A percentile compares a stretch with the other conserved stretches of the same genome.
Conservation (phyloP, 2,797 vertebrate species). For the Cebuella pygmaea region DNA sequence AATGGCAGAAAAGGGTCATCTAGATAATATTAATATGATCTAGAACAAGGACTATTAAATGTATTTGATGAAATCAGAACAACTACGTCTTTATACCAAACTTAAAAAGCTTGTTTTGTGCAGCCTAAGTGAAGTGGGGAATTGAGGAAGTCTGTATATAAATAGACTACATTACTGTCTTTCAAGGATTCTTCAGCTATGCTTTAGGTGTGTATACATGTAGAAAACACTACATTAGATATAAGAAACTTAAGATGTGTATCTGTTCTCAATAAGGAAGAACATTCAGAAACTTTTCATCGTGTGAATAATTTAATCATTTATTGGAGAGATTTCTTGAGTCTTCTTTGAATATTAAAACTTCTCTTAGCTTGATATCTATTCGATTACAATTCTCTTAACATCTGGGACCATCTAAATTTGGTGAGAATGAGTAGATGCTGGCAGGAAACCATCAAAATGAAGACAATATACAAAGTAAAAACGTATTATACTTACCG, state of each 20-base stretch:
- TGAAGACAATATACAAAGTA: neutral
- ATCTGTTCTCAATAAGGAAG: neutral
- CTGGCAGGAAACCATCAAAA: neutral
- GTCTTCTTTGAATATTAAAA: neutral
- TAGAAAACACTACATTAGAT: neutral
- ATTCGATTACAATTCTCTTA: neutral
- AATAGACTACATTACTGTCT: neutral
- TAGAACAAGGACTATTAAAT: neutral
- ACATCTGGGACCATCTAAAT: neutral
- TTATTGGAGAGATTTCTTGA: neutral
- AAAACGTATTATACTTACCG: neutral
- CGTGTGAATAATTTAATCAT: neutral
- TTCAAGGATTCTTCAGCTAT: neutral
- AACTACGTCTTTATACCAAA: conserved; percentile 22
- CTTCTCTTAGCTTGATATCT: neutral
- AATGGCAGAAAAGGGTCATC: neutral
- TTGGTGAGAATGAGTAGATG: neutral
- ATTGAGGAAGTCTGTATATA: conserved; percentile 33
- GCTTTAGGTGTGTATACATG: neutral
- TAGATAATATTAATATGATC: neutral
- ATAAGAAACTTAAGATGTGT: neutral
- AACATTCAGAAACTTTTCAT: neutral
- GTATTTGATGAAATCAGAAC: neutral
- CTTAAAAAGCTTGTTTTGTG: conserved; percentile 27
- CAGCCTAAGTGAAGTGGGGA: neutral